Evolutionary conservation across 2,113 vertebrate species (phyloP).

Genomic region (Phaethornis superciliosus): DNA sequence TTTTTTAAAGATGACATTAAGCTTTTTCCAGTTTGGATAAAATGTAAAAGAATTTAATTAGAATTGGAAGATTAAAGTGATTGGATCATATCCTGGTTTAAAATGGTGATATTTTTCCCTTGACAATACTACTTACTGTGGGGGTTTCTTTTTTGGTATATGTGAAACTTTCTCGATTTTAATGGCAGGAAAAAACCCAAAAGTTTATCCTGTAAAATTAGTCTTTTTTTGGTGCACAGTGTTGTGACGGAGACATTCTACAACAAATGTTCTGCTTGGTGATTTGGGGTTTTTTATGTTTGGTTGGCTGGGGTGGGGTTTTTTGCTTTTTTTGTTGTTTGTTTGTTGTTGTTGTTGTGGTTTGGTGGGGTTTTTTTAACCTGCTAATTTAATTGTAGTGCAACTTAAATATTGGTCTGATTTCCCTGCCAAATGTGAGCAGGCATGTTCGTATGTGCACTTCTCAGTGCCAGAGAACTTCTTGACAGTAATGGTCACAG

Average conservation of each 20-base stretch:
- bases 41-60: background rate
- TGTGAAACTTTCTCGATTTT: background rate
- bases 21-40: background rate
- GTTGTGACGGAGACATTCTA: too few relatives aligned
- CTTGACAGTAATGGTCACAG: background rate
- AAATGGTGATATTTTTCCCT: background rate
- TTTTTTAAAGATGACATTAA: too few relatives aligned
- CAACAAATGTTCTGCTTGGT: background rate
- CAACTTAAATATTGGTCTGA: background rate
- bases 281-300: background rate
- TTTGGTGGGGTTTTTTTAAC: background rate
- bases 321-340: too few relatives aligned
- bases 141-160: background rate
- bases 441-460: accelerated
- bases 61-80: background rate
- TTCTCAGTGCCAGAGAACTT: background rate
- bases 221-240: background rate
- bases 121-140: background rate
- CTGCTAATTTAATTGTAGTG: background rate
- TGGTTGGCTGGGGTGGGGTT: too few relatives aligned
- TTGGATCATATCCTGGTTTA: background rate
- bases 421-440: background rate
- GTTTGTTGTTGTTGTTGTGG: too few relatives aligned
- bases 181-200: background rate
- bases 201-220: background rate